A percentile compares a stretch with the other conserved stretches of the same genome.
phyloP scores from a whole-genome alignment of 2,113 vertebrate genomes.

The Opisthocomus hoazin region DNA sequence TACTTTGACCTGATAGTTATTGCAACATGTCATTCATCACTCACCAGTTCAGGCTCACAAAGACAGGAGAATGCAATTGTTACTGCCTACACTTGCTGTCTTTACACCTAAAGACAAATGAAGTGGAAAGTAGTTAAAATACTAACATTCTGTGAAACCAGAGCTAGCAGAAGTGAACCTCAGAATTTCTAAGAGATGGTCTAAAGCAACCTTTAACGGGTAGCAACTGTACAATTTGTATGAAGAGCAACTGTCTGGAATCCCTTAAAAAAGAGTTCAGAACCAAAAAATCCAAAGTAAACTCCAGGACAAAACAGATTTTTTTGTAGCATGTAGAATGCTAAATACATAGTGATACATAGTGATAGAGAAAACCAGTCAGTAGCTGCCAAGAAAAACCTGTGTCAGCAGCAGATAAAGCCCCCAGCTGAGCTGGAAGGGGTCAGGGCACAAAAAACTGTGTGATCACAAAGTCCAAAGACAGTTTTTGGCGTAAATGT shows the following conservation, averaged over 20 bases:
- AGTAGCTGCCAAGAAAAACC: not conserved
- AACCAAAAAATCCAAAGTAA: not conserved
- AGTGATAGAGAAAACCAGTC: not conserved
- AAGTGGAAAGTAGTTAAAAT: not conserved
- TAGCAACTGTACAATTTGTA: not conserved
- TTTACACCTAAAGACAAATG: not conserved
- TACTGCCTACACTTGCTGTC: not conserved
- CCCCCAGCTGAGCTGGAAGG: not conserved
- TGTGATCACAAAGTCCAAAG: not conserved
- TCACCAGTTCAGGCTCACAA: not conserved
- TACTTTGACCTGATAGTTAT: not conserved
- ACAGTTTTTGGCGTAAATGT: not conserved
- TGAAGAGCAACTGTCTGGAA: not conserved
- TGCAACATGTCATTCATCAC: not conserved
- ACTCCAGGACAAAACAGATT: not conserved
- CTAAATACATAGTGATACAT: not conserved
- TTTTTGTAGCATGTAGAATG: not conserved
- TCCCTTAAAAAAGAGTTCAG: not conserved
- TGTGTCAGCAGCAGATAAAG: not conserved
- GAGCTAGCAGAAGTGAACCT: not conserved
- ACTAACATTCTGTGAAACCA: not conserved
- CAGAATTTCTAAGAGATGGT: not conserved
- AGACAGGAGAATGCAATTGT: not conserved
- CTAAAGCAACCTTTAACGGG: not conserved
- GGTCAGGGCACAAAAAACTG: not conserved